A percentile compares a stretch with the other conserved stretches of the same genome.
phyloP scores from a whole-genome alignment of 2,888 invertebrate species.

The Pristionchus exspectatus region DNA sequence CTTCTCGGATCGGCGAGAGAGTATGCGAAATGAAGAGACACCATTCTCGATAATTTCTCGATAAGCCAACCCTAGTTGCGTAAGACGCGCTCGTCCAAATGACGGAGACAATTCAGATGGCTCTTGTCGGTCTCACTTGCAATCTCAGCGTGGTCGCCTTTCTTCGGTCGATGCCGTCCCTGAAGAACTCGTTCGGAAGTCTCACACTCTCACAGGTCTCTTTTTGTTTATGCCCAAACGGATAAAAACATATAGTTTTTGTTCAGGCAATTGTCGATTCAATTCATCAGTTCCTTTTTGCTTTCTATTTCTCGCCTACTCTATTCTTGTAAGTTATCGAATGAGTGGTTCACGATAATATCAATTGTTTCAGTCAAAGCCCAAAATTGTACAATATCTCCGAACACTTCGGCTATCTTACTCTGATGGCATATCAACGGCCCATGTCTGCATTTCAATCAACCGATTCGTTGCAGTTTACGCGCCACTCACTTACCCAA shows the following conservation, averaged over 20 bases:
- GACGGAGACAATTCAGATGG: background rate
- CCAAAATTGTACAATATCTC: background rate
- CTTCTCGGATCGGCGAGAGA: no score
- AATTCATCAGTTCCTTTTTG: background rate
- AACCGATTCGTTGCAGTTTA: constrained; percentile 2
- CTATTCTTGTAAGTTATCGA: background rate
- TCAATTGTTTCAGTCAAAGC: background rate
- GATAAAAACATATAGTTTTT: background rate
- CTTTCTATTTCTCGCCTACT: background rate
- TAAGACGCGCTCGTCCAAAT: no score
- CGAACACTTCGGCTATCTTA: background rate
- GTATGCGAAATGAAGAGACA: no score
- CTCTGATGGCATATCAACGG: background rate
- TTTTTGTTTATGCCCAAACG: no score
- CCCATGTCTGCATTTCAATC: background rate
- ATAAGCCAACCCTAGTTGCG: no score
- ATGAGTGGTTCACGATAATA: no score
- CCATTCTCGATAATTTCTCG: no score
- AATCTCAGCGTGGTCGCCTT: background rate
- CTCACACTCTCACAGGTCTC: background rate
- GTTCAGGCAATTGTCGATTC: background rate
- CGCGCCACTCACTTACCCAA: background rate
- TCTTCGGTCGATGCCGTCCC: background rate
- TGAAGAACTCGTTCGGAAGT: background rate
- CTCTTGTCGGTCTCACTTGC: constrained; percentile 1